These are phyloP conservation scores for Virgularia gustaviana DNA, from an alignment of 92 coral and sea anemone genomes.

Conservation along the genomic window DNA sequence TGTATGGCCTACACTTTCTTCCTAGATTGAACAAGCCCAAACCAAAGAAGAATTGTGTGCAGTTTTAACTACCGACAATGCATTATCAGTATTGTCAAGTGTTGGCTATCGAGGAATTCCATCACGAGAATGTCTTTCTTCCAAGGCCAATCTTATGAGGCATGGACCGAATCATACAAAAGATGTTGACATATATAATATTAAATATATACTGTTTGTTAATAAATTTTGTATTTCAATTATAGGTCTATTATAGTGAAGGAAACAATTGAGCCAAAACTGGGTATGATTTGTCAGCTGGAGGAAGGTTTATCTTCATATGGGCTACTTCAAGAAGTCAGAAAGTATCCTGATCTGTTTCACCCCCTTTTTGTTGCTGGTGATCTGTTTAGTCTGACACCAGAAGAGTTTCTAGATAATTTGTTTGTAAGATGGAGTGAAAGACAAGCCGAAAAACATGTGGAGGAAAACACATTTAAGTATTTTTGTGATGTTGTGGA, in stretches of 20 bases:
- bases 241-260: slow-evolving; percentile 19
- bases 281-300: slow-evolving; percentile 1
- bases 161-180: too few relatives aligned
- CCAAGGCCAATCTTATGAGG: slow-evolving; percentile 27
- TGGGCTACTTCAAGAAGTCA: slow-evolving; percentile 8
- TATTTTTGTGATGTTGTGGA: slow-evolving; percentile 27
- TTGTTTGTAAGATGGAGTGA: slow-evolving; percentile 7
- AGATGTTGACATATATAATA: not conserved
- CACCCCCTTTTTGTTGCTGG: slow-evolving; percentile 14
- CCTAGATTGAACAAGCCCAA: not conserved
- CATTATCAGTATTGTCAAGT: slow-evolving; percentile 5
- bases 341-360: slow-evolving; percentile 5
- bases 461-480: slow-evolving; percentile 26
- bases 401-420: slow-evolving; percentile 6
- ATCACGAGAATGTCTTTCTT: slow-evolving; percentile 11
- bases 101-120: slow-evolving; percentile 35
- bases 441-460: slow-evolving; percentile 8
- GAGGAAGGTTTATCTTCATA: not conserved
- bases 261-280: slow-evolving; percentile 17
- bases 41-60: slow-evolving; percentile 1
- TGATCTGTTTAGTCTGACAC: slow-evolving; percentile 6
- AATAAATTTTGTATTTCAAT: not conserved
- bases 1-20: not conserved
- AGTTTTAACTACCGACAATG: not conserved
- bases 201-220: not conserved